These are phyloP conservation scores for Nycticebus coucang DNA, from an alignment of 2,113 vertebrate genomes.

Conservation along the genomic window DNA sequence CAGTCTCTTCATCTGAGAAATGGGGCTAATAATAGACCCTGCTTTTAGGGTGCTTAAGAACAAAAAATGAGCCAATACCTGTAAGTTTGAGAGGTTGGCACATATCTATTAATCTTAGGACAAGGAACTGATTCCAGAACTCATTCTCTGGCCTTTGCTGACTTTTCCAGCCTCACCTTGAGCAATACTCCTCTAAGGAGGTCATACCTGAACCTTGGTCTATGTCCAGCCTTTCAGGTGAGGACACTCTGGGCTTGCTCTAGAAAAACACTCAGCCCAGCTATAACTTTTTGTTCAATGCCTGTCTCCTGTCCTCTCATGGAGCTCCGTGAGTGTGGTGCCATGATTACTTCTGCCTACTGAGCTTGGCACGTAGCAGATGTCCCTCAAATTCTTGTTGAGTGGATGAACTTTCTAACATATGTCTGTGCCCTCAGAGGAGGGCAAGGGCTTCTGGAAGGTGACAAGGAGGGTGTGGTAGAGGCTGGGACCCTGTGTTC, in stretches of 20 bases:
- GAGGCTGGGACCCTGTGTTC: neutral
- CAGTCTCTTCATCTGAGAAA: neutral
- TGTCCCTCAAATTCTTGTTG: neutral
- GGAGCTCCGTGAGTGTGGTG: neutral
- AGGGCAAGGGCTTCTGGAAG: neutral
- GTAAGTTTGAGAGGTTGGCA: neutral
- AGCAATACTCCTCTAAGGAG: neutral
- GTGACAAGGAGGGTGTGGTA: neutral
- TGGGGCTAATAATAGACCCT: neutral
- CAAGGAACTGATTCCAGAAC: neutral
- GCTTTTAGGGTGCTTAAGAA: neutral
- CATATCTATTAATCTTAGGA: neutral
- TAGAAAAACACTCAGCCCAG: neutral
- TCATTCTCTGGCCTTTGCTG: neutral
- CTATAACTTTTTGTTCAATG: neutral
- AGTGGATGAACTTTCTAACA: neutral
- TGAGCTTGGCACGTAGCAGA: neutral
- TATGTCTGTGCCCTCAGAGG: neutral
- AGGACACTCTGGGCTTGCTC: neutral
- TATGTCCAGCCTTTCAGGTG: neutral
- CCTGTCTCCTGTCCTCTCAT: neutral
- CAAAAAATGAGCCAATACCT: neutral
- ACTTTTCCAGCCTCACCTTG: neutral
- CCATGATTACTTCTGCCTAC: neutral
- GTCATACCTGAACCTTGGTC: neutral